A percentile compares a stretch with the other conserved stretches of the same genome.
These are phyloP conservation scores for Sisor rabdophorus DNA, from an alignment of 2,113 vertebrate genomes.

Conservation along the genomic window DNA sequence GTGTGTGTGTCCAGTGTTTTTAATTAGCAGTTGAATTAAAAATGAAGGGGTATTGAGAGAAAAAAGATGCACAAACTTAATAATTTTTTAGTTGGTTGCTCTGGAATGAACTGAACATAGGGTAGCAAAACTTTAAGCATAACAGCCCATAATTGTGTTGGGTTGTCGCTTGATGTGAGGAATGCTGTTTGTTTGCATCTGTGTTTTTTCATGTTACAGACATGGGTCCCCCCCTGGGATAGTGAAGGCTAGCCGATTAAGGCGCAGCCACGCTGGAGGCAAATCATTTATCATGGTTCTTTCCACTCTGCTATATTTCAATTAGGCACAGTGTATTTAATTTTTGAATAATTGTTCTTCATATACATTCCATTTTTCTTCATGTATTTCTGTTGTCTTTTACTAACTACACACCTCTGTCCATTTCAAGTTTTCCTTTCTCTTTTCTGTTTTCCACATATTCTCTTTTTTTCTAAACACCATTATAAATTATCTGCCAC, in stretches of 20 bases:
- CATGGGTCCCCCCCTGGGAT: constrained; percentile 76
- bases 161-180: constrained; percentile 69
- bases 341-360: constrained; percentile 46
- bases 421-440: constrained; percentile 3
- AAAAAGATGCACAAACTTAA: no score
- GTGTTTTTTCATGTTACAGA: constrained; percentile 80
- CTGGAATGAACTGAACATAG: constrained; percentile 3
- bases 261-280: constrained; percentile 76
- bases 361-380: constrained; percentile 38
- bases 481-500: constrained; percentile 12
- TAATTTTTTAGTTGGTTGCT: neutral
- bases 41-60: no score
- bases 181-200: constrained; percentile 79
- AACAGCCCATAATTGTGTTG: constrained; percentile 49
- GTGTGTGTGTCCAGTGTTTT: no score
- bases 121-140: constrained; percentile 15
- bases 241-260: constrained; percentile 78
- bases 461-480: neutral
- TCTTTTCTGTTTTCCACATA: neutral
- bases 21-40: neutral
- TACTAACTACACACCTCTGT: constrained; percentile 31
- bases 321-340: constrained; percentile 65
- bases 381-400: neutral
- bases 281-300: constrained; percentile 75
- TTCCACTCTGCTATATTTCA: constrained; percentile 73